Evolutionary conservation across 2,113 vertebrate genomes (phyloP).

Genomic region (Engraulis encrasicolus): DNA sequence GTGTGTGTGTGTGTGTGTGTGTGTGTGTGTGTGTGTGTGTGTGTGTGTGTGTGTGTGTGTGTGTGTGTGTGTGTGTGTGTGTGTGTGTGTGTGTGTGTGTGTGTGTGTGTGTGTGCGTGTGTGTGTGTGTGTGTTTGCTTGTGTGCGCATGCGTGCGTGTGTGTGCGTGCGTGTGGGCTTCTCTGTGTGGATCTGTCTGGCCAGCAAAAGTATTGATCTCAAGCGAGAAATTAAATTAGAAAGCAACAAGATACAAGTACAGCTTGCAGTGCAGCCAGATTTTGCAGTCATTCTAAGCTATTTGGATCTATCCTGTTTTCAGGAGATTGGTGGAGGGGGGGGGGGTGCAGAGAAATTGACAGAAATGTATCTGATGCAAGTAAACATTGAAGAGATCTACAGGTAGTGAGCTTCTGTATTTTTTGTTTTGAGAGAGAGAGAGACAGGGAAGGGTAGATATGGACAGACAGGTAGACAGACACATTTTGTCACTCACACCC

Average conservation of each 20-base stretch:
- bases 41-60: background rate
- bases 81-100: constrained; percentile 3
- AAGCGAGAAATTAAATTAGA: constrained; percentile 61
- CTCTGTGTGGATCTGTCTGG: background rate
- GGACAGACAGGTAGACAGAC: too few relatives aligned
- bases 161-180: constrained; percentile 22
- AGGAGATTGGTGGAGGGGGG: background rate
- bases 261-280: background rate
- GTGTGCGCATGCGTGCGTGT: constrained; percentile 11
- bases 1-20: background rate
- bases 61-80: constrained; percentile 8
- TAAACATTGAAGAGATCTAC: too few relatives aligned
- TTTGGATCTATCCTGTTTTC: background rate
- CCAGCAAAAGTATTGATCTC: constrained; percentile 63
- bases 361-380: too few relatives aligned
- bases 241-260: constrained; percentile 63
- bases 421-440: background rate
- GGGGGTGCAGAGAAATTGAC: background rate
- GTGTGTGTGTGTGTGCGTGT: constrained; percentile 17
- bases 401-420: too few relatives aligned
- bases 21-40: background rate
- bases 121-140: background rate
- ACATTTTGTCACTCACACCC: too few relatives aligned
- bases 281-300: background rate
- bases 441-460: too few relatives aligned